phyloP scores from a whole-genome alignment of 2,797 vertebrate genomes.

The Chromobotia macracanthus region DNA sequence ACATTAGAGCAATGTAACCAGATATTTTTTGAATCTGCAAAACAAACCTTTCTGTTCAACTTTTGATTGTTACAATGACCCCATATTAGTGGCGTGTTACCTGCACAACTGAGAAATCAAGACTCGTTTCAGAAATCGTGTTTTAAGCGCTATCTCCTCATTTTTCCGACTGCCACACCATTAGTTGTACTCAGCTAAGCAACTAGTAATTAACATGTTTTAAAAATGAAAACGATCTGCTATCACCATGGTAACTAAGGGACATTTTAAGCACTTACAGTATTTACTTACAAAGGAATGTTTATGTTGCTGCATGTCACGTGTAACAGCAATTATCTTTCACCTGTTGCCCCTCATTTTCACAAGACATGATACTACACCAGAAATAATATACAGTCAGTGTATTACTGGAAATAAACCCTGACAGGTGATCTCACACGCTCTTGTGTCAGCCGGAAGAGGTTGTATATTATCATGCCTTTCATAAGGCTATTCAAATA shows the following conservation, averaged over 20 bases:
- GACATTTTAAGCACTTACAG: neutral
- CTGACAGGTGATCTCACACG: too few species aligned
- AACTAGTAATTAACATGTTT: neutral
- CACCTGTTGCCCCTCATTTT: too few species aligned
- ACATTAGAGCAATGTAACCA: neutral
- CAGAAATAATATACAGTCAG: too few species aligned
- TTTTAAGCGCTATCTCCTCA: neutral
- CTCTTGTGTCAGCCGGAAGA: too few species aligned
- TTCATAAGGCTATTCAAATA: too few species aligned
- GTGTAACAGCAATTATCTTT: too few species aligned
- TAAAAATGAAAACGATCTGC: constrained; percentile 3
- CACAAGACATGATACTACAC: too few species aligned
- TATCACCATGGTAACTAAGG: constrained; percentile 4
- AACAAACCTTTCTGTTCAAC: neutral
- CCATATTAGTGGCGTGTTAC: neutral
- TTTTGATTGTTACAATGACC: neutral
- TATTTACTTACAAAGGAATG: too few species aligned
- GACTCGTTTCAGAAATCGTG: neutral
- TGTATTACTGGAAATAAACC: too few species aligned
- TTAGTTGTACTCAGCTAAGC: neutral
- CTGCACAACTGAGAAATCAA: neutral
- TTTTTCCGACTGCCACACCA: neutral
- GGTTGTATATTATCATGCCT: too few species aligned
- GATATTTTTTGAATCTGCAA: neutral
- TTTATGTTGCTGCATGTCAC: neutral